A percentile compares a stretch with the other conserved stretches of the same genome.
phyloP scores from a whole-genome alignment of 2,113 vertebrate genomes.

The Mandrillus leucophaeus region DNA sequence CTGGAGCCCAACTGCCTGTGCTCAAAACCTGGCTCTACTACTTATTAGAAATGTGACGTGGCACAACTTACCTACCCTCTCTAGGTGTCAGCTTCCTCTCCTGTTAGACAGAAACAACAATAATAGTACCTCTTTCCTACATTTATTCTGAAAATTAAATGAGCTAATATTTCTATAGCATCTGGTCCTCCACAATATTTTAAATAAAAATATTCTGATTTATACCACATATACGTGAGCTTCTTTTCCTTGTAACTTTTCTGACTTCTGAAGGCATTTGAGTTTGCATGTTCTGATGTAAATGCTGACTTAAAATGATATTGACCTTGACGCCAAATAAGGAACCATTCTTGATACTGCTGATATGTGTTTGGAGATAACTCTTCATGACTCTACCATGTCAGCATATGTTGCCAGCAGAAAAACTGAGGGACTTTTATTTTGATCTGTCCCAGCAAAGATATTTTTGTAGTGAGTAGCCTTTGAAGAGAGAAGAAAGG shows the following conservation, averaged over 20 bases:
- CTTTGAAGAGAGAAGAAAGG: not conserved
- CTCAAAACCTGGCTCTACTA: not conserved
- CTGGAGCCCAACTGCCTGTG: fast-evolving
- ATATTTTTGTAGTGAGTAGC: not conserved
- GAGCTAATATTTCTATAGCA: not conserved
- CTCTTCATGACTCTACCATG: not conserved
- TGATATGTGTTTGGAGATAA: not conserved
- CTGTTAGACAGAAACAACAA: not conserved
- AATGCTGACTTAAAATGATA: not conserved
- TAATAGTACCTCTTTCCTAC: not conserved
- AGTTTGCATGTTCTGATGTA: not conserved
- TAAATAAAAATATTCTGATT: not conserved
- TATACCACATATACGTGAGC: not conserved
- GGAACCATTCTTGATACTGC: not conserved
- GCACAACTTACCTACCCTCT: not conserved
- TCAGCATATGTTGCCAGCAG: not conserved
- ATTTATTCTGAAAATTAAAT: not conserved
- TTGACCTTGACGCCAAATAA: not conserved
- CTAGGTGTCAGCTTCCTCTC: not conserved
- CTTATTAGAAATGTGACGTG: not conserved
- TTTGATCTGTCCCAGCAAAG: not conserved
- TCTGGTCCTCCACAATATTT: not conserved
- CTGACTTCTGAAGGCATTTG: not conserved
- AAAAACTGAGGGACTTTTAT: fast-evolving
- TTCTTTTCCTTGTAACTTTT: not conserved